Evolutionary conservation across 2,797 vertebrate species (phyloP).

Genomic region (Sebastes vulpes): DNA sequence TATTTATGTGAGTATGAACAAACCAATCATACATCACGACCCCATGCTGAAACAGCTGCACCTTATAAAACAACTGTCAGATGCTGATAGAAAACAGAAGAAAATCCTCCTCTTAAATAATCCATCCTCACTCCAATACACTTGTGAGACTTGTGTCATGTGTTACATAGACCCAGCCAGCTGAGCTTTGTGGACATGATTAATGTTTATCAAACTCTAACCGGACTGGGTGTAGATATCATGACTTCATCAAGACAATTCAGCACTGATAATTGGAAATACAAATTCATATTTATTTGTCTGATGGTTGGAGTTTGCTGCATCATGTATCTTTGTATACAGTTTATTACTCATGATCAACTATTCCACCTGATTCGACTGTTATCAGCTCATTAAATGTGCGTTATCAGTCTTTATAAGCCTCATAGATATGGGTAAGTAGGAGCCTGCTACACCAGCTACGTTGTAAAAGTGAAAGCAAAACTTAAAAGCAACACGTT

Average conservation of each 20-base stretch:
- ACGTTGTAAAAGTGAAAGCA: too few species aligned
- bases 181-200: neutral
- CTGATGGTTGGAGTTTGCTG: neutral
- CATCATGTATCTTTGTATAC: rapidly evolving
- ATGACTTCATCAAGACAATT: neutral
- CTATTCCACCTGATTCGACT: too few species aligned
- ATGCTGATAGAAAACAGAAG: conserved; percentile 2
- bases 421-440: rapidly evolving
- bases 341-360: too few species aligned
- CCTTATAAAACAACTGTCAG: neutral
- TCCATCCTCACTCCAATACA: neutral
- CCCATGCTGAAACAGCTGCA: neutral
- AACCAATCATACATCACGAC: neutral
- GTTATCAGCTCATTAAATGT: too few species aligned
- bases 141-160: neutral
- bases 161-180: neutral
- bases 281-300: neutral
- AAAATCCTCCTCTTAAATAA: conserved; percentile 1
- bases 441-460: rapidly evolving
- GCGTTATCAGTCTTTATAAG: too few species aligned
- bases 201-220: neutral
- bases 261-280: neutral
- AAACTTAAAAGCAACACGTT: too few species aligned
- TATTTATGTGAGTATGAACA: neutral
- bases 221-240: neutral